Evolutionary conservation across 2,888 invertebrate species (phyloP).

Genomic region (Pardosa pseudoannulata): DNA sequence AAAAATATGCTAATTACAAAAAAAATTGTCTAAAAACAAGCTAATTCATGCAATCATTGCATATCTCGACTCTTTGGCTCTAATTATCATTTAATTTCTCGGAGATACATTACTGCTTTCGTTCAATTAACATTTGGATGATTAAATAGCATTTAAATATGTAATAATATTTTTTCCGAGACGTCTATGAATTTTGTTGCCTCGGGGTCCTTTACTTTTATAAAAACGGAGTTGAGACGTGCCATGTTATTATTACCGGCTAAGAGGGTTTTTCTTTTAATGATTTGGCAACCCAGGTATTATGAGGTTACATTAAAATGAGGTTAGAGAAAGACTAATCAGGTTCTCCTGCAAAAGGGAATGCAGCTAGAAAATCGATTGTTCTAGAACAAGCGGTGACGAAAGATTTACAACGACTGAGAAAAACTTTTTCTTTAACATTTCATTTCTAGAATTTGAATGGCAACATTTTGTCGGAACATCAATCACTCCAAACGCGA

Average conservation of each 20-base stretch:
- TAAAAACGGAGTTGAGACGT: background rate
- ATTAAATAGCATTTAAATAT: background rate
- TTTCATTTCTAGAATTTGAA: background rate
- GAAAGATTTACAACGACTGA: background rate
- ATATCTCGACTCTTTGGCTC: background rate
- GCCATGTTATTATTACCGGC: background rate
- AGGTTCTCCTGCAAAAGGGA: background rate
- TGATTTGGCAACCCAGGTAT: background rate
- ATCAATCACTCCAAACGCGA: background rate
- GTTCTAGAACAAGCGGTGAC: background rate
- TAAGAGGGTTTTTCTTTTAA: background rate
- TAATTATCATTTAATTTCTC: background rate
- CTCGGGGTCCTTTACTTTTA: background rate
- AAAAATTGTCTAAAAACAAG: background rate
- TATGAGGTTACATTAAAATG: conserved; percentile 2
- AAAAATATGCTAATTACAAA: too few species aligned
- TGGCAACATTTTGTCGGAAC: background rate
- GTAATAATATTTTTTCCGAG: background rate
- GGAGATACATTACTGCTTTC: background rate
- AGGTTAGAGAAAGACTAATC: background rate
- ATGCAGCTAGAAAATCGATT: background rate
- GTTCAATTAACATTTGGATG: background rate
- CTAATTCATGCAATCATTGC: background rate
- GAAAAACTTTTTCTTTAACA: background rate
- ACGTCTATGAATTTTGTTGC: background rate